Conservation (phyloP, 1,140 invertebrate genomes). For the Atopsyche davidsoni region DNA sequence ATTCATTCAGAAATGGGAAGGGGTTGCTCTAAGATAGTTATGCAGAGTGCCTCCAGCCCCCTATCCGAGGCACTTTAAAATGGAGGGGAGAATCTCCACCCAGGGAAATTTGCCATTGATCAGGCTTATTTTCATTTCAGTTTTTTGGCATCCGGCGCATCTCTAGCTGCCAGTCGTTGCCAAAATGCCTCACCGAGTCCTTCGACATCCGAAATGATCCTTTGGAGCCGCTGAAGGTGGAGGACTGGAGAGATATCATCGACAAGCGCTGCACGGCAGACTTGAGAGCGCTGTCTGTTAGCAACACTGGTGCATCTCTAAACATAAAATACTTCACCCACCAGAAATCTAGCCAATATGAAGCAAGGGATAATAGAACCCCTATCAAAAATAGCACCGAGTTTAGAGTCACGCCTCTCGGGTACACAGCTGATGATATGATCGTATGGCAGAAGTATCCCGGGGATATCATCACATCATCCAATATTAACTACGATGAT, state of each 20-base stretch:
- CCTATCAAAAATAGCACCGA: background rate
- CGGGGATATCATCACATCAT: constrained; percentile 9
- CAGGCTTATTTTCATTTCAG: constrained; percentile 11
- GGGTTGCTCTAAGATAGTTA: too few species aligned
- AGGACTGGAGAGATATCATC: constrained; percentile 24
- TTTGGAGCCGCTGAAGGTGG: background rate
- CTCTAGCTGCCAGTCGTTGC: constrained; percentile 13
- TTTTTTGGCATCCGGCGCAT: constrained; percentile 10
- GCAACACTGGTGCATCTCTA: background rate
- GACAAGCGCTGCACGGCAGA: constrained; percentile 11
- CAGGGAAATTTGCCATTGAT: background rate
- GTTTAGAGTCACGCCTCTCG: background rate
- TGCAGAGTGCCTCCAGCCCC: too few species aligned
- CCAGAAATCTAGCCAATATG: background rate
- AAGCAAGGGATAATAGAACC: background rate
- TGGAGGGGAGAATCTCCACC: too few species aligned
- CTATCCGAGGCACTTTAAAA: too few species aligned
- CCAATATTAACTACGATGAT: background rate
- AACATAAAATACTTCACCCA: background rate
- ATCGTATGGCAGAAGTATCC: constrained; percentile 19
- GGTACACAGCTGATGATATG: constrained; percentile 10
- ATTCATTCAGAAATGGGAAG: too few species aligned
- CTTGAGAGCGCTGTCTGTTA: background rate
- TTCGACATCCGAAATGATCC: background rate
- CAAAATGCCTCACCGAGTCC: background rate